Conservation (phyloP, 2,797 vertebrate species). For the Ataeniobius toweri region DNA sequence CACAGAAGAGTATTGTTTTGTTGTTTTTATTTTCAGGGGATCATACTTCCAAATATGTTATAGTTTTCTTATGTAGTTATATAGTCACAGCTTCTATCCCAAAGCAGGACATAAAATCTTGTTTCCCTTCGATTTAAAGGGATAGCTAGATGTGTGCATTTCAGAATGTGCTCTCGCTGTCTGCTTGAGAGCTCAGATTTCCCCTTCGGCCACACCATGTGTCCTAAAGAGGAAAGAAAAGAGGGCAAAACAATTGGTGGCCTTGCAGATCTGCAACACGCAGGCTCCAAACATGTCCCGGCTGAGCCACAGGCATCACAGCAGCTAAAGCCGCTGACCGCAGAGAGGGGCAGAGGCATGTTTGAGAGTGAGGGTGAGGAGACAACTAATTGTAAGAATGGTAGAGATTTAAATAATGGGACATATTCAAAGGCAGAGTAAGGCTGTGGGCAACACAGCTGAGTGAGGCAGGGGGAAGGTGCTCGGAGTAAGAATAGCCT, state of each 20-base stretch:
- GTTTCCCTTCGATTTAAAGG: background rate
- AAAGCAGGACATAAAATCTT: background rate
- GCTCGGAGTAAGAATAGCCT: conserved; percentile 38
- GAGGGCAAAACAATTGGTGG: conserved; percentile 47
- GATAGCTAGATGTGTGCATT: conserved; percentile 13
- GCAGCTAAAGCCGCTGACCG: conserved; percentile 71
- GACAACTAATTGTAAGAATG: conserved; percentile 29
- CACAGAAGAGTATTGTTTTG: background rate
- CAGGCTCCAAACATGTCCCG: conserved; percentile 46
- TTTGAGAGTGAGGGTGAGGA: conserved; percentile 11
- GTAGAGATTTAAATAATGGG: conserved; percentile 15
- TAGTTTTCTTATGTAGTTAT: background rate
- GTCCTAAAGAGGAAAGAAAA: conserved; percentile 51
- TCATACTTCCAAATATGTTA: background rate
- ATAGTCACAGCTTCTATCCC: background rate
- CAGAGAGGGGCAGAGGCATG: conserved; percentile 26
- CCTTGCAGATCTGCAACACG: conserved; percentile 67
- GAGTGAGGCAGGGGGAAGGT: conserved; percentile 44
- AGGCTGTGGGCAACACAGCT: conserved; percentile 38
- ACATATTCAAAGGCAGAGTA: conserved; percentile 36
- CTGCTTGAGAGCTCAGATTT: conserved; percentile 58
- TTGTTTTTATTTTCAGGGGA: background rate
- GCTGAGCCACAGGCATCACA: conserved; percentile 48
- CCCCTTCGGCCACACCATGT: conserved; percentile 47
- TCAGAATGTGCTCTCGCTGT: conserved; percentile 10